phyloP scores from a whole-genome alignment of 2,888 invertebrate species.

The Fabriciana adippe region DNA sequence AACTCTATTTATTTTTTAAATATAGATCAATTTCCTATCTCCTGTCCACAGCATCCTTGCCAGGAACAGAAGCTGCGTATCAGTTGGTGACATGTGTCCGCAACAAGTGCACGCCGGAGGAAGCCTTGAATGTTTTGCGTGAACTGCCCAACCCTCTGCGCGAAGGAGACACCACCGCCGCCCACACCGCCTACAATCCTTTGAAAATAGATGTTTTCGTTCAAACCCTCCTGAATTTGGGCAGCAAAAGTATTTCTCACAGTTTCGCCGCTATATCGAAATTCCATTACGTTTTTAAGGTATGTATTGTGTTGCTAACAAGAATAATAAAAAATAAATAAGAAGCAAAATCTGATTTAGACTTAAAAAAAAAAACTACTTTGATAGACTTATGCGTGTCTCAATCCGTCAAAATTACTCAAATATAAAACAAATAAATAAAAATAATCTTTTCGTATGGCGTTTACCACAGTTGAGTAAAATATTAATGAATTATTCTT shows the following conservation, averaged over 20 bases:
- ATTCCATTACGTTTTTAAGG: conserved; percentile 95
- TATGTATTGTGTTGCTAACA: conserved; percentile 49
- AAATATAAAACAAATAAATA: too few species aligned
- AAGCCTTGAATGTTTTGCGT: conserved; percentile 92
- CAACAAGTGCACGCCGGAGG: conserved; percentile 94
- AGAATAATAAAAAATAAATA: background rate
- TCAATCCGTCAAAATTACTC: too few species aligned
- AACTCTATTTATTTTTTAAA: background rate
- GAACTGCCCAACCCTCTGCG: conserved; percentile 92
- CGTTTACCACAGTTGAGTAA: too few species aligned
- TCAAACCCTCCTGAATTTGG: conserved; percentile 95
- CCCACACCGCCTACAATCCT: conserved; percentile 91
- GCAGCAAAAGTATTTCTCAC: conserved; percentile 98
- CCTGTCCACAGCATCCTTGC: conserved; percentile 84
- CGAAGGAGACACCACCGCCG: conserved; percentile 85
- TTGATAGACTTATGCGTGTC: too few species aligned
- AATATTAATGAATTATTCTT: too few species aligned
- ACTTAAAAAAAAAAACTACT: too few species aligned
- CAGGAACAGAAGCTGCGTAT: conserved; percentile 92
- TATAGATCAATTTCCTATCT: background rate
- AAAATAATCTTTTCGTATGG: too few species aligned
- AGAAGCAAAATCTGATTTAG: background rate
- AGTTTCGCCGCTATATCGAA: conserved; percentile 99
- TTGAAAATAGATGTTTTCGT: conserved; percentile 98
- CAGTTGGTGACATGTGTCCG: conserved; percentile 93